phyloP scores from a whole-genome alignment of 2,797 vertebrate species.

The Zenarchopterus dispar region DNA sequence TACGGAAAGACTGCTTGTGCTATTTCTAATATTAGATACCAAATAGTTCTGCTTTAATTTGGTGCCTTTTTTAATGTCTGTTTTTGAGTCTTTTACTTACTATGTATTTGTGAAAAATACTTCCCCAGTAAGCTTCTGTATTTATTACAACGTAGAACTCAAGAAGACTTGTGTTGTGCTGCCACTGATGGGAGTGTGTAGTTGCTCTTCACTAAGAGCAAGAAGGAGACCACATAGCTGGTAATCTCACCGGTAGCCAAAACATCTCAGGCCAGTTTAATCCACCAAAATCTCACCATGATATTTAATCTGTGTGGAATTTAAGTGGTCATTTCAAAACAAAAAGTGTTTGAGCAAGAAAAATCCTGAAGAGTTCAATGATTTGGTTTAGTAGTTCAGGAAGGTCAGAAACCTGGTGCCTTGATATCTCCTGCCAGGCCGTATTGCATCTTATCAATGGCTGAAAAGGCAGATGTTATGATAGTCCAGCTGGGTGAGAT shows the following conservation, averaged over 20 bases:
- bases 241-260: slow-evolving; percentile 79
- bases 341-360: slow-evolving; percentile 26
- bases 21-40: slow-evolving; percentile 35
- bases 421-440: slow-evolving; percentile 60
- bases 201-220: slow-evolving; percentile 4
- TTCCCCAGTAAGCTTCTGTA: not conserved
- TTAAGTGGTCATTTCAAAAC: slow-evolving; percentile 52
- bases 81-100: slow-evolving; percentile 1
- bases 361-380: slow-evolving; percentile 29
- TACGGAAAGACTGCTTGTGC: slow-evolving; percentile 34
- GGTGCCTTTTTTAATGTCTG: not conserved
- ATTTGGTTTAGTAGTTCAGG: slow-evolving; percentile 57
- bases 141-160: too few species aligned
- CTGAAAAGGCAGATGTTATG: slow-evolving; percentile 59
- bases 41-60: slow-evolving; percentile 6
- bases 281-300: slow-evolving; percentile 59
- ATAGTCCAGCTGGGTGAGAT: slow-evolving; percentile 65
- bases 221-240: slow-evolving; percentile 61
- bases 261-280: slow-evolving; percentile 73
- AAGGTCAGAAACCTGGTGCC: slow-evolving; percentile 76
- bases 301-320: slow-evolving; percentile 72
- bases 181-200: slow-evolving; percentile 5
- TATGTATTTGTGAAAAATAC: not conserved
- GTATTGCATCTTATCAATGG: slow-evolving; percentile 70
- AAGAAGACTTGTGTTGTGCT: not conserved